phyloP scores from a whole-genome alignment of 2,888 invertebrate genomes.

The Spodoptera picta region DNA sequence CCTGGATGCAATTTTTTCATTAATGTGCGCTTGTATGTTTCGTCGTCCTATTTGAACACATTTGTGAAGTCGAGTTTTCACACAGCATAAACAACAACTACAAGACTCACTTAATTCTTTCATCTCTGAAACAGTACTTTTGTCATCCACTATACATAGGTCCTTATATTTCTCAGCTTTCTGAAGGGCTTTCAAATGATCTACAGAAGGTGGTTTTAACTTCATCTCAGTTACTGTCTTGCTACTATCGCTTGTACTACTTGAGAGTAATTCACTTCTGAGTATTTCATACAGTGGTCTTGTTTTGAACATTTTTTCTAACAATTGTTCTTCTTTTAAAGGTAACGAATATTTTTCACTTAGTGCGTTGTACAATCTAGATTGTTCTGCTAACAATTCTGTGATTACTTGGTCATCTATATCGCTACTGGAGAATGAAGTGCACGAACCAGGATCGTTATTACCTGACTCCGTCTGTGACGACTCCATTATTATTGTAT shows the following conservation, averaged over 20 bases:
- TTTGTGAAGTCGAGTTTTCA: conserved; percentile 46
- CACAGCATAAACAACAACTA: conserved; percentile 71
- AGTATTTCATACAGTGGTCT: conserved; percentile 73
- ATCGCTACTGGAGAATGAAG: conserved; percentile 66
- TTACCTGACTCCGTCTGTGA: conserved; percentile 46
- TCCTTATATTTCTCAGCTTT: conserved; percentile 57
- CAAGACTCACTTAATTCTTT: conserved; percentile 67
- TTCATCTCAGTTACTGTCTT: conserved; percentile 52
- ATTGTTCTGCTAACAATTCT: conserved; percentile 58
- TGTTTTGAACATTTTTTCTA: conserved; percentile 70
- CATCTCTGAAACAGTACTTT: conserved; percentile 57
- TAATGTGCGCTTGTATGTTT: conserved; percentile 40
- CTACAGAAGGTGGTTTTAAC: conserved; percentile 33
- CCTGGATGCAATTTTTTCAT: conserved; percentile 44
- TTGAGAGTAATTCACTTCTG: conserved; percentile 67
- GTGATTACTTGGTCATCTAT: conserved; percentile 63
- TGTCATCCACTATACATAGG: conserved; percentile 66
- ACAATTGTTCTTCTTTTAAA: conserved; percentile 67
- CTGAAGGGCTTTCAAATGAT: conserved; percentile 42
- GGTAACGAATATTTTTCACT: conserved; percentile 67
- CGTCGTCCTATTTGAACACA: conserved; percentile 45
- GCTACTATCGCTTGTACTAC: conserved; percentile 57
- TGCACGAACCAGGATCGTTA: conserved; percentile 66
- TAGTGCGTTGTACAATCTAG: conserved; percentile 67
- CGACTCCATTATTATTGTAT: conserved; percentile 60